Conservation (phyloP, 2,888 invertebrate genomes). For the Piscicola geometra region DNA sequence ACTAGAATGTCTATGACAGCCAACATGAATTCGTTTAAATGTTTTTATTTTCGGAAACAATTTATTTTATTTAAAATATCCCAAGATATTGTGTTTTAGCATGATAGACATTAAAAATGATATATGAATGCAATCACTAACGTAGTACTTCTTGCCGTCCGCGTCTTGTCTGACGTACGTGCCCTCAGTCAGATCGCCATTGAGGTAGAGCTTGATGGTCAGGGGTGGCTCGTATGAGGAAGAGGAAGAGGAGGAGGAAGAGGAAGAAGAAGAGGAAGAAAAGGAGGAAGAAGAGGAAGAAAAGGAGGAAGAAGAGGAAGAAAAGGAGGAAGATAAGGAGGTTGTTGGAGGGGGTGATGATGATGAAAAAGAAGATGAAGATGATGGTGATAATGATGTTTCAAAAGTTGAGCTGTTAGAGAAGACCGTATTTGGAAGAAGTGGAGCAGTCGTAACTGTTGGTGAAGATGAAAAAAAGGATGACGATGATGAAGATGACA, state of each 20-base stretch:
- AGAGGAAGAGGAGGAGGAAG: neutral
- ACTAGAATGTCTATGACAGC: too few species aligned
- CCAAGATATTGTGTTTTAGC: too few species aligned
- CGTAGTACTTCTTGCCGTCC: conserved; percentile 40
- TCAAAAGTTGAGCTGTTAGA: too few species aligned
- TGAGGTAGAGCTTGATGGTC: conserved; percentile 37
- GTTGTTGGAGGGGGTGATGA: neutral
- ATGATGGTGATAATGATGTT: neutral
- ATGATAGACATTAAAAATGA: too few species aligned
- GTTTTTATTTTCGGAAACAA: too few species aligned
- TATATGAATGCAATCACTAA: too few species aligned
- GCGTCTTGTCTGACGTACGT: conserved; percentile 38
- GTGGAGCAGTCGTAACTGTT: neutral
- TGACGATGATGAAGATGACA: neutral
- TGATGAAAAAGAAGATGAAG: neutral
- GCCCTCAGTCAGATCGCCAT: conserved; percentile 41
- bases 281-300: conserved; percentile 24
- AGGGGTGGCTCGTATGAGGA: neutral
- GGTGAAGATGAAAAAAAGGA: neutral
- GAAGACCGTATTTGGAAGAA: too few species aligned
- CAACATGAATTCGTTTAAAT: too few species aligned
- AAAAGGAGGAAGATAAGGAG: neutral
- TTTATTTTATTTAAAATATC: too few species aligned
- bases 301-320: neutral
- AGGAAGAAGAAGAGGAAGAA: neutral